Evolutionary conservation across 2,888 invertebrate genomes (phyloP), one percentile per base, ranked within the genome.

Genomic region (Mesorhabditis spiculigera): DNA sequence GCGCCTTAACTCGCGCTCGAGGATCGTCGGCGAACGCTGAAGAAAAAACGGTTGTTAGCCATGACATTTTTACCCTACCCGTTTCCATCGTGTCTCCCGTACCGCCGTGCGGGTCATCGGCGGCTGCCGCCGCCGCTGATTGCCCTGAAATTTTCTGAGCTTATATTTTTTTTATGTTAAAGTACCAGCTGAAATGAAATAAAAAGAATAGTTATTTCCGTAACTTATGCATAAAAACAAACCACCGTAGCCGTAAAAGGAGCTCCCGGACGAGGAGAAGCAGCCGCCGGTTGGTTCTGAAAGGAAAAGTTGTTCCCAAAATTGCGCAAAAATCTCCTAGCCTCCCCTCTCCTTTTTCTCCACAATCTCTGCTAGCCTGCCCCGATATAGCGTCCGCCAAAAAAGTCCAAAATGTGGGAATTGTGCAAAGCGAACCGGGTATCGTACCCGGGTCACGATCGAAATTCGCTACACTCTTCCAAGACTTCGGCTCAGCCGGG

Each of bases 401-500:
- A 50, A 50, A 13, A 13, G 3, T n/a, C 3, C n/a, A 50, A 50
- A 50, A 50, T 50, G 58, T 50, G 58, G 58, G 58, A 50, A 50
- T 50, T 50, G 10, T 50, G 58, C 58, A 50, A 50, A 50, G 58
- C n/a, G 58, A n/a, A 50, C n/a, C 58, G 10, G 58, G n/a, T 50
- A 50, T 50, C 10, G 58, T 50, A 50, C 8, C n/a, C 58, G 58
- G 58, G 58, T 50, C 58, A 50, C 58, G 58, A 50, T 50, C 58
- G 58, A 50, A 50, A 50, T 50, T 50, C 58, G 8, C 58, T 50
- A 50, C 58, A 13, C 58, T 50, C n/a, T 50, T 13, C 58, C 58
- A 50, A 50, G 58, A 50, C 58, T 50, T 50, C 58, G 58, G 58
- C 58, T 50, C 58, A 50, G n/a, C 58, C 58, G 58, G n/a, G n/a